Evolutionary conservation across 2,888 invertebrate species (phyloP), one percentile per base, ranked within the genome.

Genomic region (Spisula solida): DNA sequence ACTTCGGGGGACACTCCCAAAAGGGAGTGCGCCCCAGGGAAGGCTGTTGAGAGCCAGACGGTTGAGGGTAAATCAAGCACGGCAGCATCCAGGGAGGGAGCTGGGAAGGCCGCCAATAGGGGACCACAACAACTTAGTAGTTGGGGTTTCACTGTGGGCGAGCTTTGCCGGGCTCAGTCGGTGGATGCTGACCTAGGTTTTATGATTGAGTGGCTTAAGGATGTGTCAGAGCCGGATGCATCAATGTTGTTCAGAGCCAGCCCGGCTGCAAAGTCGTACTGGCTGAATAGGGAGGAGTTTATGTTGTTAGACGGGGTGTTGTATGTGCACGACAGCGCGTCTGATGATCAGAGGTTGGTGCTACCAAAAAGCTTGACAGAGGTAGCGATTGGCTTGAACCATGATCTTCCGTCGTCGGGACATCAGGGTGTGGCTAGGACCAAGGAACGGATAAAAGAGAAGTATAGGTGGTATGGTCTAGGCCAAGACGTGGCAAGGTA

Each of bases 361-460:
- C 14, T 1, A 29, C 78, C 1, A 31, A 47, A 12, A 2, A 47
- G 10, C 12, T 88, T 31, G 55, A 82, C 85, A 34, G 20, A 79
- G 4, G 81, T 70, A 10, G 16, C 87, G 25, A 20, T 25, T 2
- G 8, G 41, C 10, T 25, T 56, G 29, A 41, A 66, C 60, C 91
- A 91, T 48, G 82, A 82, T 31, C 29, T 90, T 8, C 91, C 90
- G 16, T 78, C 87, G 0, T 48, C 88, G 29, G 90, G 90, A 0
- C 90, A 91, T 81, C 91, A 90, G 55, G 91, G 91, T 0, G 47
- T 60, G 5, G 79, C 66, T 18, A 29, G 90, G 4, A 91, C 90
- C 0, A 60, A 20, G 14, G 82, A 6, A 0, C 55, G 55, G 31
- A 0, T 82, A 1, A 88, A 85, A 34, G 82, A 55, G 12, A 86